Conservation (phyloP, 2,888 invertebrate genomes). For the Heliothis peltigera region DNA sequence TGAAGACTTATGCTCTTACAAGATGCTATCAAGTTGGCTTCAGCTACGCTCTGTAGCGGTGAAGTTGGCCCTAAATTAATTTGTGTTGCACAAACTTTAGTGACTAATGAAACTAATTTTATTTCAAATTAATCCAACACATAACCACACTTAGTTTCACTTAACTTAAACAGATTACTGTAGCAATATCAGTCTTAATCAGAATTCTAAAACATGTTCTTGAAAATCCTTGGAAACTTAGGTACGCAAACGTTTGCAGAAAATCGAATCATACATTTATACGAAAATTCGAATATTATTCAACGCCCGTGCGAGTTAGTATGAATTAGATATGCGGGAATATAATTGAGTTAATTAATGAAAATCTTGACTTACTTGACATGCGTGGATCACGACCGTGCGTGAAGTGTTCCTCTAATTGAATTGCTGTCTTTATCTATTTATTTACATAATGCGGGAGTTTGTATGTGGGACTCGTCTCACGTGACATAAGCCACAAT, state of each 20-base stretch:
- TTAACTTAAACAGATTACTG: slow-evolving; percentile 17
- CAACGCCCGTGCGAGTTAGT: slow-evolving; percentile 51
- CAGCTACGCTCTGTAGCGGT: slow-evolving; percentile 1
- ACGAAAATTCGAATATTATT: slow-evolving; percentile 48
- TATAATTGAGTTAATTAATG: slow-evolving; percentile 69
- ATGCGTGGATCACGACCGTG: slow-evolving; percentile 59
- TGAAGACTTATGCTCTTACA: not conserved
- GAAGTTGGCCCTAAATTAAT: slow-evolving; percentile 18
- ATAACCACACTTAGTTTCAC: not conserved
- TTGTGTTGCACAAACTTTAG: slow-evolving; percentile 13
- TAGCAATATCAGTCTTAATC: slow-evolving; percentile 29
- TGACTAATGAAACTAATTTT: slow-evolving; percentile 28
- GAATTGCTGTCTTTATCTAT: slow-evolving; percentile 72
- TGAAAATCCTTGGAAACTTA: slow-evolving; percentile 27
- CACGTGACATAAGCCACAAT: slow-evolving; percentile 53
- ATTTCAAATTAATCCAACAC: slow-evolving; percentile 27
- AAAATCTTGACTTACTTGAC: slow-evolving; percentile 65
- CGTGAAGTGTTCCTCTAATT: slow-evolving; percentile 71
- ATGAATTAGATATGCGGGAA: slow-evolving; percentile 60
- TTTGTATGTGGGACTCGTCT: slow-evolving; percentile 50
- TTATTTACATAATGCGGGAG: slow-evolving; percentile 68
- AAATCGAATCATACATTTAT: slow-evolving; percentile 52
- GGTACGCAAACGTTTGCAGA: slow-evolving; percentile 44
- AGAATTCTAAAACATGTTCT: slow-evolving; percentile 38
- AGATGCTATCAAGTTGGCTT: slow-evolving; percentile 1